Conservation (phyloP, 1,140 invertebrate species). For the Ips nitidus region DNA sequence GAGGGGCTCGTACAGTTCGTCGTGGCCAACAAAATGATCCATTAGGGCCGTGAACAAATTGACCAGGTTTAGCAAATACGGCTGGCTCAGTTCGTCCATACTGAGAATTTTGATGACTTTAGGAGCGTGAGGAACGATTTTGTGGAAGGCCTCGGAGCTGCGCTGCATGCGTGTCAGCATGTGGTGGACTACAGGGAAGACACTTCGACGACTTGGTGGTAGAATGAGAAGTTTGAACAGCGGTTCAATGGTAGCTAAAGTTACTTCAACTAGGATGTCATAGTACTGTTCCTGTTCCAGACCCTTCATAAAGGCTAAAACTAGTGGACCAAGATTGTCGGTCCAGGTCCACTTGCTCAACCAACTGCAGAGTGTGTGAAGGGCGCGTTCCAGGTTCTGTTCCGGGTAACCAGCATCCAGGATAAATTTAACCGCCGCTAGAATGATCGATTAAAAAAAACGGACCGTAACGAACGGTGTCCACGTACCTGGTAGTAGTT, state of each 20-base stretch:
- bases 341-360: slow-evolving; percentile 55
- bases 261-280: slow-evolving; percentile 55
- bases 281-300: slow-evolving; percentile 56
- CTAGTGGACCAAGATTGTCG: slow-evolving; percentile 56
- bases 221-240: slow-evolving; percentile 54
- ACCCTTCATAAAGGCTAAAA: slow-evolving; percentile 56
- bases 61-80: slow-evolving; percentile 55
- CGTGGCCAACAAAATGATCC: slow-evolving; percentile 54
- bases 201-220: slow-evolving; percentile 52
- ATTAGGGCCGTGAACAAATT: slow-evolving; percentile 55
- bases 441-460: slow-evolving; percentile 8
- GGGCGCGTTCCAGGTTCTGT: slow-evolving; percentile 51
- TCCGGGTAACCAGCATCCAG: slow-evolving; percentile 52
- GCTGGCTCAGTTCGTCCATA: slow-evolving; percentile 52
- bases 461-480: not conserved
- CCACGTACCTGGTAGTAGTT: slow-evolving; percentile 7
- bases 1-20: slow-evolving; percentile 50
- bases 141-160: slow-evolving; percentile 52
- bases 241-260: slow-evolving; percentile 54
- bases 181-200: slow-evolving; percentile 56
- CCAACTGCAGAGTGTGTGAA: slow-evolving; percentile 58
- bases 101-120: slow-evolving; percentile 48
- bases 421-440: slow-evolving; percentile 47
- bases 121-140: slow-evolving; percentile 51
- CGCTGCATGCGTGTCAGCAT: slow-evolving; percentile 57